These are phyloP conservation scores for Caenorhabditis inopinata DNA, from an alignment of 1,140 invertebrate species.

Conservation along the genomic window DNA sequence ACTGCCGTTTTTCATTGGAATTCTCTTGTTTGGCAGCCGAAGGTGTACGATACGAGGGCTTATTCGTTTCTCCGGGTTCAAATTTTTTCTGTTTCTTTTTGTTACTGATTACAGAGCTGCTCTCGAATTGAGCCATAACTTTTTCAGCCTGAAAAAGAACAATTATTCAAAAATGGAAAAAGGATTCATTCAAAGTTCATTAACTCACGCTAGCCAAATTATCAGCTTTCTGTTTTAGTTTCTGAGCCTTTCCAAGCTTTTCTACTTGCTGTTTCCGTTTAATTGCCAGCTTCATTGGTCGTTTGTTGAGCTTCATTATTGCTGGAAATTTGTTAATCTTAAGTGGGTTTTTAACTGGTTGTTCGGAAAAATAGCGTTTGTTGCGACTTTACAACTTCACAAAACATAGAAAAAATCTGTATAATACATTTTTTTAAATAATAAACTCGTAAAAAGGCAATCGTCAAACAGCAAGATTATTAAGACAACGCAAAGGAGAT, in stretches of 20 bases:
- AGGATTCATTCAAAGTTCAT: no score
- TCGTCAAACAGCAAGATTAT: background rate
- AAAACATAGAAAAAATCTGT: background rate
- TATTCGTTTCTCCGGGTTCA: background rate
- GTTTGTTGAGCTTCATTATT: constrained; percentile 10
- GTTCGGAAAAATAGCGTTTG: background rate
- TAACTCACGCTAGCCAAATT: background rate
- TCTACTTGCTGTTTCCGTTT: background rate
- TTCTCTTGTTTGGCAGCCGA: background rate
- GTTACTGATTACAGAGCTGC: background rate
- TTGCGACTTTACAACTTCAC: background rate
- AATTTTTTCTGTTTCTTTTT: constrained; percentile 4
- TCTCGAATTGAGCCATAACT: constrained; percentile 3
- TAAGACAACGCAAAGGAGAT: background rate
- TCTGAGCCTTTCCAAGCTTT: background rate
- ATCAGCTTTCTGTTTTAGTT: background rate
- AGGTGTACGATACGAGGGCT: background rate
- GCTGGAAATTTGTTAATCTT: background rate
- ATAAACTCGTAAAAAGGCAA: background rate
- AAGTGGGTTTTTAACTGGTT: no score
- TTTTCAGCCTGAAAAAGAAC: background rate
- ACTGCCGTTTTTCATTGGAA: background rate
- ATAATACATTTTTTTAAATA: no score
- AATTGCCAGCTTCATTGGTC: background rate
- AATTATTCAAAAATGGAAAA: no score